Evolutionary conservation across 2,797 vertebrate species (phyloP).

Genomic region (Dendrocincla tyrannina): DNA sequence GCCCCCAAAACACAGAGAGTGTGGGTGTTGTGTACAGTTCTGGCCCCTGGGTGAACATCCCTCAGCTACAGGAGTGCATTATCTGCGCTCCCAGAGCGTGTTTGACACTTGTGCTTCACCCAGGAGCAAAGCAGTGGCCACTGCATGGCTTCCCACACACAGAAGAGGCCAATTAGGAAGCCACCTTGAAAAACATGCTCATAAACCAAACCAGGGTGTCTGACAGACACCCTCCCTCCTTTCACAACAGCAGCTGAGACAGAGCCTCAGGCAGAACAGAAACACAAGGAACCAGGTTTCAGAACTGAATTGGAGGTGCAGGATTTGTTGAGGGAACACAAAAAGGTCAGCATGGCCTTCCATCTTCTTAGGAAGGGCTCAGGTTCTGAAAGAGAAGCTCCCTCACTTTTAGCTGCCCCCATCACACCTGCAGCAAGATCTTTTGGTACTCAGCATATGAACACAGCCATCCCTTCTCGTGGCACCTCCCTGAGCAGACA

Average conservation of each 20-base stretch:
- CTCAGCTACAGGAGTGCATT: background rate
- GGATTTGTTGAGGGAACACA: background rate
- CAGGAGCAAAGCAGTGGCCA: background rate
- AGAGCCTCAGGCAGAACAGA: background rate
- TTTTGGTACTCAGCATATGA: background rate
- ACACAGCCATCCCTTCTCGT: background rate
- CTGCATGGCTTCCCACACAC: accelerated
- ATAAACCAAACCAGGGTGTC: background rate
- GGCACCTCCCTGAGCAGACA: background rate
- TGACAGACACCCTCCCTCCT: background rate
- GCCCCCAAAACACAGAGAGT: accelerated
- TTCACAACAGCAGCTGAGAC: background rate
- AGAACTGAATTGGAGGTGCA: background rate
- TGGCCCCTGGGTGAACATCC: background rate
- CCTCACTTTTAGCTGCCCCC: background rate
- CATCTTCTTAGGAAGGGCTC: background rate
- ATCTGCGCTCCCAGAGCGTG: accelerated
- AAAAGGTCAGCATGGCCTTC: accelerated
- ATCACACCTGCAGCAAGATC: background rate
- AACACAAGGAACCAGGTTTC: background rate
- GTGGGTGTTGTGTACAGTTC: background rate
- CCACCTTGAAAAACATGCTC: background rate
- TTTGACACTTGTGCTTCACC: background rate
- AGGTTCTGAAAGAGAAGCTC: background rate
- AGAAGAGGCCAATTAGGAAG: background rate